Percentiles rank a stretch among this genome's conserved stretches.
Evolutionary conservation across 2,113 vertebrate genomes (phyloP).

Genomic region (Prunella himalayana): DNA sequence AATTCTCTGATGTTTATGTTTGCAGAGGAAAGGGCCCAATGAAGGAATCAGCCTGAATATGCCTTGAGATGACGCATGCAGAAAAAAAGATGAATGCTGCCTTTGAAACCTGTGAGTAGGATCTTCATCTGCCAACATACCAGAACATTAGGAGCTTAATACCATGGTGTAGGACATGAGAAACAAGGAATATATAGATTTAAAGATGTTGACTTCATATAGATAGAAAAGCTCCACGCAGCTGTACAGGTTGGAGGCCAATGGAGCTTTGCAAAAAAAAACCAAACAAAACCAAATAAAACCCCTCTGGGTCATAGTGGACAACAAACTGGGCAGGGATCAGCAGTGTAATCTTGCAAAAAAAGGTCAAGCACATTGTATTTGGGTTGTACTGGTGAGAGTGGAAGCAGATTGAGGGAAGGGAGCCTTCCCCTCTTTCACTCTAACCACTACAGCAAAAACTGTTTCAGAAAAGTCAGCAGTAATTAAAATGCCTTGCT

Average conservation of each 20-base stretch:
- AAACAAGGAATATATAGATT: background rate
- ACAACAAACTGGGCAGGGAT: background rate
- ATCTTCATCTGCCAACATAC: background rate
- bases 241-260: background rate
- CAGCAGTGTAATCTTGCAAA: background rate
- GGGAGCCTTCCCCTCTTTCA: background rate
- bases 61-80: background rate
- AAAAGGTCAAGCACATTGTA: background rate
- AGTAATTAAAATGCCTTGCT: background rate
- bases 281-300: background rate
- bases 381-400: background rate
- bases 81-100: background rate
- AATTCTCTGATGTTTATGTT: background rate
- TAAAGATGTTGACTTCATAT: background rate
- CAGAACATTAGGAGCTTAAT: background rate
- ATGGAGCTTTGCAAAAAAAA: background rate
- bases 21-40: background rate
- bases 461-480: background rate
- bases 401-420: background rate
- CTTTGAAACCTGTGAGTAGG: background rate
- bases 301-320: rapidly evolving
- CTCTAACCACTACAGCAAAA: background rate
- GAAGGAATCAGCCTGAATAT: background rate
- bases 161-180: background rate
- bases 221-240: background rate